Percentiles rank a stretch among this genome's conserved stretches.
These are phyloP conservation scores for Cyprinodon diabolis DNA, from an alignment of 2,797 vertebrate species.

Conservation along the genomic window DNA sequence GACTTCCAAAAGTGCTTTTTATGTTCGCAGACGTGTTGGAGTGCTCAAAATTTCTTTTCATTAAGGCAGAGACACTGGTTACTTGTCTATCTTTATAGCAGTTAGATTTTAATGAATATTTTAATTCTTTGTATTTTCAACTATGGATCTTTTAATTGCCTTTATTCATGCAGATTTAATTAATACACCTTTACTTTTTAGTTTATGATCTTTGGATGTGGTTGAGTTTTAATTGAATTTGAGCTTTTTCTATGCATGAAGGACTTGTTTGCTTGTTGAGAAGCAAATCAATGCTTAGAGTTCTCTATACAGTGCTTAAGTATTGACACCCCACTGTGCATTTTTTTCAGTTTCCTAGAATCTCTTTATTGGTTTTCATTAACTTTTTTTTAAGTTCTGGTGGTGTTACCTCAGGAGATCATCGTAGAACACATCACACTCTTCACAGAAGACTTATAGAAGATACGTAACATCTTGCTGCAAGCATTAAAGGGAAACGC, in stretches of 20 bases:
- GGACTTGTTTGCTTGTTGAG: constrained; percentile 10
- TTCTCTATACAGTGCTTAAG: not conserved
- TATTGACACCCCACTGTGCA: not conserved
- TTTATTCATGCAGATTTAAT: constrained; percentile 70
- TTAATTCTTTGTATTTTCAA: constrained; percentile 40
- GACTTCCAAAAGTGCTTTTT: constrained; percentile 64
- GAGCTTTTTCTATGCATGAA: not conserved
- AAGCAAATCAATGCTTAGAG: constrained; percentile 14
- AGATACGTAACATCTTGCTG: too few species aligned
- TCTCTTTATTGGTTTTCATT: not conserved
- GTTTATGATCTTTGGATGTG: constrained; percentile 48
- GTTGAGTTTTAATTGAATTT: constrained; percentile 26
- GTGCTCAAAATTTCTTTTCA: constrained; percentile 62
- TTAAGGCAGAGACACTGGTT: constrained; percentile 62
- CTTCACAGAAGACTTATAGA: too few species aligned
- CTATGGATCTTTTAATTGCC: constrained; percentile 65
- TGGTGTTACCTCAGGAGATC: too few species aligned
- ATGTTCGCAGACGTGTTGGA: constrained; percentile 41
- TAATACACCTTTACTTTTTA: constrained; percentile 51
- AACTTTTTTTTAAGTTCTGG: not conserved
- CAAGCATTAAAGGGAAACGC: too few species aligned
- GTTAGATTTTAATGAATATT: constrained; percentile 45
- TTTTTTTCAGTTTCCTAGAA: not conserved
- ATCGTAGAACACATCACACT: too few species aligned
- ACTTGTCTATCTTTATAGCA: constrained; percentile 58